These are phyloP conservation scores for Cheilosia vernalis DNA, from an alignment of 2,888 invertebrate species.

Conservation along the genomic window DNA sequence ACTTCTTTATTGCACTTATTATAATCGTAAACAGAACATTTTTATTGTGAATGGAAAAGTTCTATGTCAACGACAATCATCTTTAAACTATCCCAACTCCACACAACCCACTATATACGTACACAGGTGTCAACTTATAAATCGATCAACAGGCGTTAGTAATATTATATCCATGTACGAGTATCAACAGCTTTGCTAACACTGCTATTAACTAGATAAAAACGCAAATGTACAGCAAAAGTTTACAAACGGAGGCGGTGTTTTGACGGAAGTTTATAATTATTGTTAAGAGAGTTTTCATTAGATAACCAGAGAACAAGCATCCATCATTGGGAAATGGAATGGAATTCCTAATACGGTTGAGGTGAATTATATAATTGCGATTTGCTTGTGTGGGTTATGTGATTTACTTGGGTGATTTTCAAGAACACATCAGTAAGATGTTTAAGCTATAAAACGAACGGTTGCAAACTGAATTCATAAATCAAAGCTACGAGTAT, in stretches of 20 bases:
- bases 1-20: too few species aligned
- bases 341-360: slow-evolving; percentile 61
- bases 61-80: slow-evolving; percentile 37
- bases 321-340: slow-evolving; percentile 58
- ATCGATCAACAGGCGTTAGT: too few species aligned
- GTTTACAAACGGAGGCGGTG: slow-evolving; percentile 31
- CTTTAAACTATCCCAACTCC: slow-evolving; percentile 34
- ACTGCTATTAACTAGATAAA: slow-evolving; percentile 7
- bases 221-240: slow-evolving; percentile 27
- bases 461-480: slow-evolving; percentile 10
- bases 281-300: slow-evolving; percentile 50
- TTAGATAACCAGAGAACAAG: slow-evolving; percentile 44
- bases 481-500: slow-evolving; percentile 31
- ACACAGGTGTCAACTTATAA: too few species aligned
- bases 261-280: slow-evolving; percentile 69
- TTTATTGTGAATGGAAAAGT: slow-evolving; percentile 3
- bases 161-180: too few species aligned
- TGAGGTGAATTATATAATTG: slow-evolving; percentile 62
- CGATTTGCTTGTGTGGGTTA: slow-evolving; percentile 44
- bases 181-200: too few species aligned
- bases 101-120: background rate
- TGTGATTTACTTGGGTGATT: slow-evolving; percentile 62
- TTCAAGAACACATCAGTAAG: slow-evolving; percentile 29
- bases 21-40: too few species aligned
- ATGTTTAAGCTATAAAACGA: background rate